Evolutionary conservation across 30 jellyfish, hydroid and myxozoan genomes (phyloP), one percentile per base, ranked within the genome.

Genomic region (Pelagia noctiluca): DNA sequence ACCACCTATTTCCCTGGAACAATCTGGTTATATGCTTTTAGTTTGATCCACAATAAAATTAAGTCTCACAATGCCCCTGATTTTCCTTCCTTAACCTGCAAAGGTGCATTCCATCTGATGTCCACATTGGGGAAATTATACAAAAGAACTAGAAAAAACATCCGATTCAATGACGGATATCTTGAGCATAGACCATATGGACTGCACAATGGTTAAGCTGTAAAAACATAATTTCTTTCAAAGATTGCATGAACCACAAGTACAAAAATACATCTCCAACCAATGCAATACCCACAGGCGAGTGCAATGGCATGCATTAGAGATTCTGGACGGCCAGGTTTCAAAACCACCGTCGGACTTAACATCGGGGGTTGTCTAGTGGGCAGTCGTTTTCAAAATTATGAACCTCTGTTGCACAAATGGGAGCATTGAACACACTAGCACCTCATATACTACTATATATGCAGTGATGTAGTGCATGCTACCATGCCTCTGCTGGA

Each of bases 1-100:
- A 16, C 57, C 57, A 42, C 57, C 57, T 42, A 42, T 42, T 42
- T 42, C 57, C 57, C 57, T 42, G 57, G 57, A 42, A 42, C 57
- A 42, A 42, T 42, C 57, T 42, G 57, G 57, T 42, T 42, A 42
- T 42, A 42, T 42, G 57, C 57, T 42, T 42, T 42, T 42, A 42
- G 57, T 42, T 42, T 42, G 57, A 42, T 42, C 16, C 57, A 42
- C 57, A 42, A 42, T 42, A 42, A 42, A 42, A 42, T 42, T 42
- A 42, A 42, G 57, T 42, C 16, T 42, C 57, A 42, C 57, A 42
- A 42, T 42, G 57, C 57, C 57, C 57, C 57, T 42, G 57, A 42
- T 42, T 42, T 42, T 42, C 57, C 57, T 42, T 42, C 57, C 57
- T 42, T 42, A 42, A 42, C 57, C 57, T 42, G 57, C 57, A 8